Evolutionary conservation across 1,140 invertebrate genomes (phyloP).

Genomic region (Pogonognathellus flavescens): DNA sequence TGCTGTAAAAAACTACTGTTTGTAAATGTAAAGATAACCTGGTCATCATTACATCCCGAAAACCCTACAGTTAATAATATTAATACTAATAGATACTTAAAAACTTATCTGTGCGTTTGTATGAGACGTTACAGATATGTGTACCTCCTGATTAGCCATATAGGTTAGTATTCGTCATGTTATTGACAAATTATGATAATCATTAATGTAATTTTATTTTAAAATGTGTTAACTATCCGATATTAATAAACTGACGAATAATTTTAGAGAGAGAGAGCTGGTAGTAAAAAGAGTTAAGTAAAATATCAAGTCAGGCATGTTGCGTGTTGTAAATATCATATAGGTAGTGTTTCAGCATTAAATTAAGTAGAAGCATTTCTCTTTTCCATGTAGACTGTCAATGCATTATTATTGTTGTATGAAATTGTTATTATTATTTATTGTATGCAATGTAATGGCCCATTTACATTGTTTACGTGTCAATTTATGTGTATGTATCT

Average conservation of each 20-base stretch:
- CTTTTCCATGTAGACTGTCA: constrained; percentile 1
- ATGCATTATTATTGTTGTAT: constrained; percentile 2
- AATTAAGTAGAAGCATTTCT: background rate
- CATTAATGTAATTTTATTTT: background rate
- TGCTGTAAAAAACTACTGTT: background rate
- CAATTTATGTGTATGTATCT: constrained; percentile 2
- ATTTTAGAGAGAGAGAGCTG: constrained; percentile 28
- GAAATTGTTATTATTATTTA: background rate
- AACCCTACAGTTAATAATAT: background rate
- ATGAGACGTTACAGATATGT: background rate
- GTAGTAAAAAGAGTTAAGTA: background rate
- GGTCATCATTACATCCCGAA: background rate
- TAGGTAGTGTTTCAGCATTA: too few species aligned
- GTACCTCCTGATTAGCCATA: background rate
- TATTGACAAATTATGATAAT: constrained; percentile 36
- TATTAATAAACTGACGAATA: constrained; percentile 34
- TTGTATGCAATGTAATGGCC: background rate
- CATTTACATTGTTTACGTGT: constrained; percentile 4
- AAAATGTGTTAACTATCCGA: too few species aligned
- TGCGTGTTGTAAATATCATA: background rate
- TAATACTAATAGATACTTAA: constrained; percentile 32
- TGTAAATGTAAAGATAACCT: too few species aligned
- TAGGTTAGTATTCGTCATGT: background rate
- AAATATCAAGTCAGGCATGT: background rate
- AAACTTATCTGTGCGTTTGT: background rate